Percentiles rank a stretch among this genome's conserved stretches.
Evolutionary conservation across 2,797 vertebrate genomes (phyloP).

Genomic region (Falco peregrinus): DNA sequence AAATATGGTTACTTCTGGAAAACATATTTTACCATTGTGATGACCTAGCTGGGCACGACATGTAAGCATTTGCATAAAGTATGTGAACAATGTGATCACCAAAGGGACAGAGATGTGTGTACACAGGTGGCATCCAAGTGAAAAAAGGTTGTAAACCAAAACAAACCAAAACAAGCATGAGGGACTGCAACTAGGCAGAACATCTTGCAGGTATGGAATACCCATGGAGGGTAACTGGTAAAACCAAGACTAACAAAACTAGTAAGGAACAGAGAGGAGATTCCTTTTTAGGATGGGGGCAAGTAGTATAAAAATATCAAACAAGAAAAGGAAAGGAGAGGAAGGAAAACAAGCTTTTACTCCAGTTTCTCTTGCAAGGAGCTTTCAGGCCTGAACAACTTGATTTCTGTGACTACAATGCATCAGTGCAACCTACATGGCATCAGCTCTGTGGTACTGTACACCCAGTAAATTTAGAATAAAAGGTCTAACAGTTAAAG

Average conservation of each 20-base stretch:
- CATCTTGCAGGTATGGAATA: neutral
- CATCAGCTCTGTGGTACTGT: neutral
- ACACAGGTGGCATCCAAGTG: neutral
- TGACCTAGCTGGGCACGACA: neutral
- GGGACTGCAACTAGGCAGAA: neutral
- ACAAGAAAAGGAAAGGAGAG: neutral
- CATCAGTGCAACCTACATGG: neutral
- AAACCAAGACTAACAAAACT: neutral
- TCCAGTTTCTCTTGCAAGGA: neutral
- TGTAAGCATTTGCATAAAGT: neutral
- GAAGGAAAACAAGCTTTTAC: neutral
- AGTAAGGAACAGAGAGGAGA: neutral
- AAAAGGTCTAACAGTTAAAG: neutral
- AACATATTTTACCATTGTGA: neutral
- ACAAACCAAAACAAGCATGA: neutral
- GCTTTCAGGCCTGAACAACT: neutral
- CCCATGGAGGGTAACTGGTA: neutral
- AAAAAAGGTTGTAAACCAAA: neutral
- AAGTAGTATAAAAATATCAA: neutral
- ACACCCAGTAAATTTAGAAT: neutral
- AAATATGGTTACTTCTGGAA: neutral
- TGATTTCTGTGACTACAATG: neutral
- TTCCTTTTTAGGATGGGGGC: fast-evolving
- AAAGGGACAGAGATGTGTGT: neutral
- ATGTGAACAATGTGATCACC: neutral